Evolutionary conservation across 2,113 vertebrate genomes (phyloP).

Genomic region (Bufo bufo): DNA sequence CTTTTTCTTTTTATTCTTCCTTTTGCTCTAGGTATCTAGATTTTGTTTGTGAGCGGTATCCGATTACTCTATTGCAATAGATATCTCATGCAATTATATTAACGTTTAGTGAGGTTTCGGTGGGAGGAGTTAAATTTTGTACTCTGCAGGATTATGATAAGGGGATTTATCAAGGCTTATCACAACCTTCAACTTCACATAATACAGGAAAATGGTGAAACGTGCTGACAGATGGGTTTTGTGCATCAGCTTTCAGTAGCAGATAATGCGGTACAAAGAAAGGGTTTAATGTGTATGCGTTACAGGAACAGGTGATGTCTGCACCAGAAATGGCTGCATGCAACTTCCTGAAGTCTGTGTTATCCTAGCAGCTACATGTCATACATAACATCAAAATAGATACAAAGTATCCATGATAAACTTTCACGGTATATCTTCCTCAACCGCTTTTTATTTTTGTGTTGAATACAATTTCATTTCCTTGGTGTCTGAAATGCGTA

Average conservation of each 20-base stretch:
- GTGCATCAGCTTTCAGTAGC: constrained; percentile 27
- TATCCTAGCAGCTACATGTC: not conserved
- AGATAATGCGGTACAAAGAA: constrained; percentile 26
- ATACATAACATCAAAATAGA: not conserved
- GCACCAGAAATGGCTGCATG: not conserved
- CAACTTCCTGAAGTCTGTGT: not conserved
- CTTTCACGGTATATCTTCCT: not conserved
- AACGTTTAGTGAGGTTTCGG: constrained; percentile 3
- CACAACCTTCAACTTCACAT: constrained; percentile 34
- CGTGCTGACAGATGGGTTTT: constrained; percentile 47
- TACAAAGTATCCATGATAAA: not conserved
- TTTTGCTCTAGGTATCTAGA: constrained; percentile 8
- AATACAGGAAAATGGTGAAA: constrained; percentile 19
- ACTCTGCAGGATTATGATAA: constrained; percentile 51
- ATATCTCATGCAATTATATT: constrained; percentile 41
- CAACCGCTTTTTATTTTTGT: not conserved
- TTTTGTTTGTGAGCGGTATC: constrained; percentile 19
- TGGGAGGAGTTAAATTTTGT: constrained; percentile 45
- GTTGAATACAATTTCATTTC: not conserved
- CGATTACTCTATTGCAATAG: constrained; percentile 26
- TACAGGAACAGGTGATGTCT: not conserved
- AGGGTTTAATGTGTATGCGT: constrained; percentile 15
- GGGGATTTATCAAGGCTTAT: constrained; percentile 49
- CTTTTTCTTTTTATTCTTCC: constrained; percentile 12
- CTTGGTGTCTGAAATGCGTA: not conserved